phyloP scores from a whole-genome alignment of 1,140 invertebrate species.

The Sarcophaga peregrina region DNA sequence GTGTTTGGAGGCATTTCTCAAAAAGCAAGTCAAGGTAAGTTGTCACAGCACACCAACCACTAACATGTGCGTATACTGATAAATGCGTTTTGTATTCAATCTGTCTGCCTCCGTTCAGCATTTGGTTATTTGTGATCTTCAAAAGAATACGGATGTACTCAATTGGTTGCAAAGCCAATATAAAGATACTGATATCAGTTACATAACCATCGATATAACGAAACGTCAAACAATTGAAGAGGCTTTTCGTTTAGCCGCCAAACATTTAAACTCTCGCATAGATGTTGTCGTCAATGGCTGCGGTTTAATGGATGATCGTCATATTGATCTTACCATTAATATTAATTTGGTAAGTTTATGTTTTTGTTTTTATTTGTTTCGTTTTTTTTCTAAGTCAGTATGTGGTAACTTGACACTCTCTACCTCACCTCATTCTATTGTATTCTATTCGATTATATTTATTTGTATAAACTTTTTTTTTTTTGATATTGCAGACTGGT shows the following conservation, averaged over 20 bases:
- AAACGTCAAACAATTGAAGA: slow-evolving; percentile 61
- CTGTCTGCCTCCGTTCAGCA: slow-evolving; percentile 18
- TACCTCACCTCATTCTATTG: neutral
- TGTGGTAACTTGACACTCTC: no score
- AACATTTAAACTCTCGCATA: slow-evolving; percentile 64
- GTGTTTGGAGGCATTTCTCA: slow-evolving; percentile 42
- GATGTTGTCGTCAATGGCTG: slow-evolving; percentile 75
- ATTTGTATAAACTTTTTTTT: neutral
- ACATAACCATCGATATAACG: slow-evolving; percentile 62
- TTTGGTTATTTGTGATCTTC: slow-evolving; percentile 44
- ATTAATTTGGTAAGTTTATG: slow-evolving; percentile 65
- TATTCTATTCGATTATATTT: neutral
- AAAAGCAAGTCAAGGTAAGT: slow-evolving; percentile 45
- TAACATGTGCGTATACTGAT: neutral
- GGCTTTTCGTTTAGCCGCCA: slow-evolving; percentile 58
- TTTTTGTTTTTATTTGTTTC: neutral
- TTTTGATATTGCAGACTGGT: slow-evolving; percentile 36
- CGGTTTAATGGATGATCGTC: slow-evolving; percentile 69
- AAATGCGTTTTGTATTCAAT: neutral
- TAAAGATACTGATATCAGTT: slow-evolving; percentile 51
- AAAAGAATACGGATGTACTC: slow-evolving; percentile 31
- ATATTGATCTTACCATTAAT: slow-evolving; percentile 65
- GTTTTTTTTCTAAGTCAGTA: no score
- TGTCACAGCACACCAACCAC: neutral
- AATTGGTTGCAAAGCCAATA: neutral